Evolutionary conservation across 2,113 vertebrate genomes (phyloP).

Genomic region (Leucosticte australis): DNA sequence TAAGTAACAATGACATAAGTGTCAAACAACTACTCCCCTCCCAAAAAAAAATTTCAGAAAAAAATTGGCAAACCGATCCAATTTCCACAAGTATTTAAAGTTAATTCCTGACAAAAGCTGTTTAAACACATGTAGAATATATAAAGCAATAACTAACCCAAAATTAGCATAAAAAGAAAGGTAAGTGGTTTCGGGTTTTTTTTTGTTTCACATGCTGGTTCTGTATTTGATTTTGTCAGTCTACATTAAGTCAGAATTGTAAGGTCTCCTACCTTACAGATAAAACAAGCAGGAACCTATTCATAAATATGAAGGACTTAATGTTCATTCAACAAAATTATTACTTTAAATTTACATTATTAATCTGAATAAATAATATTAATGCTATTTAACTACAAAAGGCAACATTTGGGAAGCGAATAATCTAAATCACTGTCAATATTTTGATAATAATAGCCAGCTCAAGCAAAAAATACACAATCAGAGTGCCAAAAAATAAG

Average conservation of each 20-base stretch:
- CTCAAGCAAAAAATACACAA: not conserved
- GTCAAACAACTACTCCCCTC: fast-evolving
- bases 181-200: not conserved
- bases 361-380: not conserved
- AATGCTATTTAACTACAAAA: not conserved
- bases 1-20: not conserved
- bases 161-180: not conserved
- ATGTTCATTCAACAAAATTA: not conserved
- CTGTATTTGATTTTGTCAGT: not conserved
- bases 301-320: not conserved
- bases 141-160: not conserved
- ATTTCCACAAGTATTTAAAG: not conserved
- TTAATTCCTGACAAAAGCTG: not conserved
- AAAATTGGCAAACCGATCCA: not conserved
- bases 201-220: not conserved
- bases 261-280: not conserved
- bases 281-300: not conserved
- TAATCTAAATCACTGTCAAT: not conserved
- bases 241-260: not conserved
- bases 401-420: not conserved
- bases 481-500: not conserved
- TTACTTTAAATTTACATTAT: not conserved
- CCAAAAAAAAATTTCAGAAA: not conserved
- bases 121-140: not conserved
- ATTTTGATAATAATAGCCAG: not conserved